Evolutionary conservation across 2,888 invertebrate species (phyloP).

Genomic region (Callimorpha dominula): DNA sequence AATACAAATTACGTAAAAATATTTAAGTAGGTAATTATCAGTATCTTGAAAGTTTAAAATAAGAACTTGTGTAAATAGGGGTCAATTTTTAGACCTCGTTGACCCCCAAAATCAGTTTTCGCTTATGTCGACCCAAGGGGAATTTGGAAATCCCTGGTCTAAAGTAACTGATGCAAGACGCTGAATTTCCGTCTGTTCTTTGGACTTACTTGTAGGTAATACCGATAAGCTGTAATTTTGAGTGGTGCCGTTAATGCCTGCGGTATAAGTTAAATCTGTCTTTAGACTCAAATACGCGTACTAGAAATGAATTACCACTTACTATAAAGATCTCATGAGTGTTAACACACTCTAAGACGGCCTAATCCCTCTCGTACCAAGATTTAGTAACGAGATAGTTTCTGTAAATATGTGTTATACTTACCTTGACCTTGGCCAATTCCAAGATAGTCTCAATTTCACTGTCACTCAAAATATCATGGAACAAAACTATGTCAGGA

Average conservation of each 20-base stretch:
- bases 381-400: not conserved
- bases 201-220: too few relatives aligned
- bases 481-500: conserved; percentile 94
- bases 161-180: too few relatives aligned
- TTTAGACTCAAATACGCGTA: not conserved
- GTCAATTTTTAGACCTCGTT: too few relatives aligned
- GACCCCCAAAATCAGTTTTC: too few relatives aligned
- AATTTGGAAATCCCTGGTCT: too few relatives aligned
- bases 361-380: not conserved
- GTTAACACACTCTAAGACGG: not conserved
- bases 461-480: conserved; percentile 94
- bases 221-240: not conserved
- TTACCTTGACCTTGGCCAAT: conserved; percentile 94
- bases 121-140: too few relatives aligned
- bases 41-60: too few relatives aligned
- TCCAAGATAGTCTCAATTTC: conserved; percentile 95
- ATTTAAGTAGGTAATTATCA: too few relatives aligned
- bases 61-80: too few relatives aligned
- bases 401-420: conserved; percentile 36
- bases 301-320: not conserved
- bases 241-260: not conserved
- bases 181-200: too few relatives aligned
- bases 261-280: not conserved
- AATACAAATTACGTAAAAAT: too few relatives aligned
- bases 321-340: not conserved